Percentiles rank a stretch among this genome's conserved stretches.
phyloP scores from a whole-genome alignment of 2,797 vertebrate species.

The Ispidina lecontei region DNA sequence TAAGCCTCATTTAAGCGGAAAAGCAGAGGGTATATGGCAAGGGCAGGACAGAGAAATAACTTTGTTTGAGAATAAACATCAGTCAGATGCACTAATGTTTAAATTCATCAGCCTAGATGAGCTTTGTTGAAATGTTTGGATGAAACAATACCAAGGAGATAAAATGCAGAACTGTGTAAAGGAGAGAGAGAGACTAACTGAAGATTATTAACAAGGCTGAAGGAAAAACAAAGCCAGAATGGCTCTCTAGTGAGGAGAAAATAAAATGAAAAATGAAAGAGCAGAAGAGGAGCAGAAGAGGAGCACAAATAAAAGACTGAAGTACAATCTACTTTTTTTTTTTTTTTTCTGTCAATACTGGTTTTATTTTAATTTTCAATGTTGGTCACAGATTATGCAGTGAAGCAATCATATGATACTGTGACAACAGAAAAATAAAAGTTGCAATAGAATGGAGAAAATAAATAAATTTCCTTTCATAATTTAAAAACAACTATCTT shows the following conservation, averaged over 20 bases:
- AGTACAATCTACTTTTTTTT: background rate
- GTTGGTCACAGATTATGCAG: background rate
- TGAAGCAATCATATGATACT: background rate
- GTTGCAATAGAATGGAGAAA: background rate
- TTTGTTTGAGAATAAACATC: conserved; percentile 37
- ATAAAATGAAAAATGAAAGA: conserved; percentile 22
- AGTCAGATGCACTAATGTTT: conserved; percentile 53
- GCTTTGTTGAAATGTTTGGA: conserved; percentile 23
- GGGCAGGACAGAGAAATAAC: conserved; percentile 13
- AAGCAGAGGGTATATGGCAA: conserved; percentile 1
- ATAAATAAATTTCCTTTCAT: background rate
- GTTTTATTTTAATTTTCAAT: background rate
- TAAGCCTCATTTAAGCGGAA: conserved; percentile 47
- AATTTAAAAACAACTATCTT: background rate
- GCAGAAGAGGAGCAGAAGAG: background rate
- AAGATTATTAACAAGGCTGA: conserved; percentile 13
- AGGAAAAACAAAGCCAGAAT: background rate
- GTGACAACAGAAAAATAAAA: background rate
- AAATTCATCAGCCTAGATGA: conserved; percentile 47
- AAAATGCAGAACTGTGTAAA: conserved; percentile 13
- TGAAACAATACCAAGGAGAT: conserved; percentile 20
- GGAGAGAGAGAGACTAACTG: background rate
- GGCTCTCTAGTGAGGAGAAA: background rate
- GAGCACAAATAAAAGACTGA: background rate
- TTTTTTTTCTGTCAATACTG: background rate